Evolutionary conservation across 2,797 vertebrate genomes (phyloP).

Genomic region (Hyperoplus lanceolatus): DNA sequence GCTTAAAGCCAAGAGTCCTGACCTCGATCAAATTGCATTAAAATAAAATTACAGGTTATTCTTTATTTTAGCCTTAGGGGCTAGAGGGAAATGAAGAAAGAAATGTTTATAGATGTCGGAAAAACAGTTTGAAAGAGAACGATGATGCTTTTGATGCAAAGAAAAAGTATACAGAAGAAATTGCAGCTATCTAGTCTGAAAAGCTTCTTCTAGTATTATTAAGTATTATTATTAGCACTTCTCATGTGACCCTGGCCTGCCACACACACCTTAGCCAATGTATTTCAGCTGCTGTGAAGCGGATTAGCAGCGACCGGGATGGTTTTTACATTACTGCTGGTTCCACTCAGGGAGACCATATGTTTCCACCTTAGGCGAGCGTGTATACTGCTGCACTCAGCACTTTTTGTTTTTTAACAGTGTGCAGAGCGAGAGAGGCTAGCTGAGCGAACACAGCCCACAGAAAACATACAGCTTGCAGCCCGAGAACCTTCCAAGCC

Average conservation of each 20-base stretch:
- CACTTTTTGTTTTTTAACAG: conserved; percentile 73
- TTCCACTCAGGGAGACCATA: conserved; percentile 81
- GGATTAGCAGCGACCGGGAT: conserved; percentile 67
- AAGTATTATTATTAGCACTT: conserved; percentile 40
- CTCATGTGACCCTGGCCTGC: conserved; percentile 22
- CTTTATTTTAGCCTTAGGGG: conserved; percentile 20
- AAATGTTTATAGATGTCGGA: not conserved
- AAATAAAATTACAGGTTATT: conserved; percentile 17
- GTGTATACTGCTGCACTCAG: conserved; percentile 74
- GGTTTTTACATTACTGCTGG: conserved; percentile 78
- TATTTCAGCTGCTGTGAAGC: conserved; percentile 63
- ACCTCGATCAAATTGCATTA: conserved; percentile 22
- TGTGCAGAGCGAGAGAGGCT: conserved; percentile 51
- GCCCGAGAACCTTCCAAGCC: conserved; percentile 29
- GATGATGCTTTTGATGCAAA: not conserved
- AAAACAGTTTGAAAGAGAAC: not conserved
- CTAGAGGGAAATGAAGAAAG: not conserved
- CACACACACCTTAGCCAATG: conserved; percentile 51
- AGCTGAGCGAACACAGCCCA: conserved; percentile 52
- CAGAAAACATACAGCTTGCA: conserved; percentile 52
- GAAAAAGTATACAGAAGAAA: not conserved
- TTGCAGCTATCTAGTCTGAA: not conserved
- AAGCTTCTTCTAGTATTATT: too few relatives aligned
- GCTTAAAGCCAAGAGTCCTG: conserved; percentile 2
- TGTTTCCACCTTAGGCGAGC: conserved; percentile 79